Percentiles rank a stretch among this genome's conserved stretches.
Conservation (phyloP, 2,113 vertebrate genomes). For the Hemibagrus wyckioides region DNA sequence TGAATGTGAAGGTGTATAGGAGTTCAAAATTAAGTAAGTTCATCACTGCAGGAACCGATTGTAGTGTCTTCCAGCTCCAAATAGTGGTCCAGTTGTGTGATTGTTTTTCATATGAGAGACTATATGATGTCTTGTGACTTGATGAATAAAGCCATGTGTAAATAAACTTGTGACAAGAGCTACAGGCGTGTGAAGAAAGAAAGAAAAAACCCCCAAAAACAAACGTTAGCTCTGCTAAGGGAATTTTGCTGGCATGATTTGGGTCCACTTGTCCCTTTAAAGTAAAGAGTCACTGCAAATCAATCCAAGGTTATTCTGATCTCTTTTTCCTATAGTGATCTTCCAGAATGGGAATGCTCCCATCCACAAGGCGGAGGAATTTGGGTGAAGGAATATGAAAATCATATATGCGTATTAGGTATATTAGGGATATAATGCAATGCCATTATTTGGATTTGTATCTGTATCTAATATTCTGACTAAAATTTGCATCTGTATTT, state of each 20-base stretch:
- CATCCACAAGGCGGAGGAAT: neutral
- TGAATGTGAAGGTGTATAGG: neutral
- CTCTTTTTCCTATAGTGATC: neutral
- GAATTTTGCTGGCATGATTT: neutral
- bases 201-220: no score
- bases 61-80: neutral
- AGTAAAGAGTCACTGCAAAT: neutral
- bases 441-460: neutral
- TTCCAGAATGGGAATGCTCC: neutral
- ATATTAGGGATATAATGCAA: neutral
- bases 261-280: neutral
- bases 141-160: slow-evolving; percentile 5
- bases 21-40: neutral
- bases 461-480: no score
- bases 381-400: neutral
- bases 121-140: slow-evolving; percentile 30
- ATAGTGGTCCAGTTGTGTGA: neutral
- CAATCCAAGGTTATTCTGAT: neutral
- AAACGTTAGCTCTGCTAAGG: neutral
- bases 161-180: neutral
- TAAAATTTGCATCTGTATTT: no score
- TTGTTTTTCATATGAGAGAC: neutral
- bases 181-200: neutral
- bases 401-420: neutral
- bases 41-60: neutral